A percentile compares a stretch with the other conserved stretches of the same genome.
These are phyloP conservation scores for Siniperca undulata DNA, from an alignment of 2,797 vertebrate genomes.

Conservation along the genomic window DNA sequence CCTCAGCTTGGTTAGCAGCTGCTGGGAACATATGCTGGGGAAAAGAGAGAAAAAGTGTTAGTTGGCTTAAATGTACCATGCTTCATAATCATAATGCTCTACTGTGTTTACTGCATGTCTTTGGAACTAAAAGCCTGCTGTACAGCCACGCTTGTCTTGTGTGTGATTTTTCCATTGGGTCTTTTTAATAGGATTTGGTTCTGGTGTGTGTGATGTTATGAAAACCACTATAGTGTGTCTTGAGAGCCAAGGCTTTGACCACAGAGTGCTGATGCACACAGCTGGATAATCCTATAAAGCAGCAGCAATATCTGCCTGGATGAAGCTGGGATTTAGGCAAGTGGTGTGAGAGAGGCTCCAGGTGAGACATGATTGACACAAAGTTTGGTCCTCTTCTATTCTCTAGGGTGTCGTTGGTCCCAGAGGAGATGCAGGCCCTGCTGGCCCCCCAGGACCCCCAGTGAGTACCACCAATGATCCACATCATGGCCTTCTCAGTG, in stretches of 20 bases:
- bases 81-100: constrained; percentile 63
- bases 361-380: constrained; percentile 65
- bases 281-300: constrained; percentile 80
- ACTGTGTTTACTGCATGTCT: constrained; percentile 68
- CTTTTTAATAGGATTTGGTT: constrained; percentile 79
- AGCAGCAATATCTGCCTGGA: constrained; percentile 62
- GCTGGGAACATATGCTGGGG: constrained; percentile 60
- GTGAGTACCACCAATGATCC: constrained; percentile 78
- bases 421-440: constrained; percentile 86
- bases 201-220: constrained; percentile 70
- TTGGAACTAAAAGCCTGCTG: constrained; percentile 62
- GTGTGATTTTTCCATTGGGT: constrained; percentile 67
- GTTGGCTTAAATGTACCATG: constrained; percentile 61
- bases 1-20: constrained; percentile 63
- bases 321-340: constrained; percentile 65
- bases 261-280: constrained; percentile 76
- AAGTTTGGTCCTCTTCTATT: constrained; percentile 56
- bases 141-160: constrained; percentile 59
- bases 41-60: constrained; percentile 46
- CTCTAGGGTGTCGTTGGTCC: constrained; percentile 86
- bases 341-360: constrained; percentile 53
- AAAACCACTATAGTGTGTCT: constrained; percentile 73
- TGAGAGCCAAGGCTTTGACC: constrained; percentile 71
- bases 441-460: constrained; percentile 86
- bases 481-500: constrained; percentile 9